These are phyloP conservation scores for Astyanax mexicanus DNA, from an alignment of 2,797 vertebrate genomes.

Conservation along the genomic window DNA sequence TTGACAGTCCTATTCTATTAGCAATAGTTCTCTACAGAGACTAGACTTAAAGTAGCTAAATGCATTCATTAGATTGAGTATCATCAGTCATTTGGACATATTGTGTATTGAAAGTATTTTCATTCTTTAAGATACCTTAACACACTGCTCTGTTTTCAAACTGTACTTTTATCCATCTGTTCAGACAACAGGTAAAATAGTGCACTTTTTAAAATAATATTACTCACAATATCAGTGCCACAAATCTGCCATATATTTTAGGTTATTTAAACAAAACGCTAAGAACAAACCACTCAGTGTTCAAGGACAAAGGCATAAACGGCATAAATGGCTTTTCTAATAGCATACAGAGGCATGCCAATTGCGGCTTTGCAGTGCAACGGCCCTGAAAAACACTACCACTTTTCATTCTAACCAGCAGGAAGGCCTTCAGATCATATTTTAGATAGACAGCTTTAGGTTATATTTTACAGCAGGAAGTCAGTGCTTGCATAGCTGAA, in stretches of 20 bases:
- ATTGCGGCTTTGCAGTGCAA: neutral
- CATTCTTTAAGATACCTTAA: too few species aligned
- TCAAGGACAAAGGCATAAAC: neutral
- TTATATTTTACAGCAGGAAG: conserved; percentile 33
- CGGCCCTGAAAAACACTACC: neutral
- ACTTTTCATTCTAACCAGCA: conserved; percentile 21
- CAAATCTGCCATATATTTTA: neutral
- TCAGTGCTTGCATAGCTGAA: conserved; percentile 44
- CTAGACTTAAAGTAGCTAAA: too few species aligned
- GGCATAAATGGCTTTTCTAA: neutral
- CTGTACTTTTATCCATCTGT: too few species aligned
- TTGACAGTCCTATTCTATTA: too few species aligned
- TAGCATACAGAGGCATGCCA: neutral
- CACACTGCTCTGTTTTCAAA: too few species aligned
- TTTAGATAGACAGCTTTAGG: conserved; percentile 23
- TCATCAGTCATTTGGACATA: too few species aligned
- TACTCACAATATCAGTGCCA: too few species aligned
- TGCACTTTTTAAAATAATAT: too few species aligned
- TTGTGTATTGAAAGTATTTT: too few species aligned
- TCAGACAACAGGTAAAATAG: too few species aligned
- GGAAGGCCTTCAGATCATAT: conserved; percentile 11
- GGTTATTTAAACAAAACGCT: neutral
- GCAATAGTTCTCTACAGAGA: too few species aligned
- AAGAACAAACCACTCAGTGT: neutral
- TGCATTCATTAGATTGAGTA: too few species aligned